phyloP scores from a whole-genome alignment of 2,888 invertebrate species.

The Cataglyphis livida region DNA sequence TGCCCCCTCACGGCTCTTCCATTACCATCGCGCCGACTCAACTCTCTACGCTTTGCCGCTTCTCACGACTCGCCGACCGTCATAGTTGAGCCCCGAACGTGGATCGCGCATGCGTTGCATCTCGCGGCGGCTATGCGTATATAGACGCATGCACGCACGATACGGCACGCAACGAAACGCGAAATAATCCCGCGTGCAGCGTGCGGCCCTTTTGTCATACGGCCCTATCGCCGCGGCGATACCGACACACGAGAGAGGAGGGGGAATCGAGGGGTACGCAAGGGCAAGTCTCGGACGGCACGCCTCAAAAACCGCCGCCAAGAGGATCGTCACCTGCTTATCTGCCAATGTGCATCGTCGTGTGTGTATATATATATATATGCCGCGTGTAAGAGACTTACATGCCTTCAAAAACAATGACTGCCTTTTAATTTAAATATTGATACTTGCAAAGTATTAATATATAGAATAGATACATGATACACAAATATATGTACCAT shows the following conservation, averaged over 20 bases:
- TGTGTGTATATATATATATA: neutral
- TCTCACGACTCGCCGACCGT: slow-evolving; percentile 69
- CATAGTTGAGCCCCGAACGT: slow-evolving; percentile 69
- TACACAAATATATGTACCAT: neutral
- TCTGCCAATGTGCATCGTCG: slow-evolving; percentile 68
- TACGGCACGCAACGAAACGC: slow-evolving; percentile 68
- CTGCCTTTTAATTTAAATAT: slow-evolving; percentile 38
- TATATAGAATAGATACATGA: neutral
- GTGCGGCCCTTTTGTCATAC: slow-evolving; percentile 79
- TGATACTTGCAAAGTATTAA: slow-evolving; percentile 10
- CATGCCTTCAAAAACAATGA: slow-evolving; percentile 38
- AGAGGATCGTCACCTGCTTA: slow-evolving; percentile 85
- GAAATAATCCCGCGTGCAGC: slow-evolving; percentile 79
- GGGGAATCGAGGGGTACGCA: slow-evolving; percentile 42
- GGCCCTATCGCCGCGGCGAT: slow-evolving; percentile 64
- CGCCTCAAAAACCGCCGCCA: slow-evolving; percentile 82
- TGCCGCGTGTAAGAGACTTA: slow-evolving; percentile 28
- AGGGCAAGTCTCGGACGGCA: slow-evolving; percentile 62
- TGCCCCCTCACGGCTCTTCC: slow-evolving; percentile 37
- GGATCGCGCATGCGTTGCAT: slow-evolving; percentile 69
- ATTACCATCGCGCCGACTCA: slow-evolving; percentile 39
- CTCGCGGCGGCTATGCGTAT: slow-evolving; percentile 53
- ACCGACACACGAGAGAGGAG: slow-evolving; percentile 43
- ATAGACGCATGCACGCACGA: slow-evolving; percentile 56
- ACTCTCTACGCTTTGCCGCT: slow-evolving; percentile 67